Evolutionary conservation across 2,113 vertebrate species (phyloP), one percentile per base, ranked within the genome.

Genomic region (Mionectes macconnelli): DNA sequence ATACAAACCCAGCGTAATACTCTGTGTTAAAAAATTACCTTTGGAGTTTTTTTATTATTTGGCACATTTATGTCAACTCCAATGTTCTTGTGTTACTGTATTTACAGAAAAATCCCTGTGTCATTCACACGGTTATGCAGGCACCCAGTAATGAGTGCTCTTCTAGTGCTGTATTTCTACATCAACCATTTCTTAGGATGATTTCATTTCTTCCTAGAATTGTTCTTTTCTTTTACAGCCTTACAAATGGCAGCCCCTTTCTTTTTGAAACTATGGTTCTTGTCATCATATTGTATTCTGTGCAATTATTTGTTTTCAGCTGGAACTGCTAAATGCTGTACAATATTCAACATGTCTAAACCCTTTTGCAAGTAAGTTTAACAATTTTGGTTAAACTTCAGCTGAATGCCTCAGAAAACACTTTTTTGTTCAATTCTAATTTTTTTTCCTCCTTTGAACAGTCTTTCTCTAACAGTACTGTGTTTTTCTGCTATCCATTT

Each of bases 41-140:
- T 72, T 1, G 1, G 10, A 21, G 0, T 50, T 45, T 76, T 56
- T 63, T 56, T 49, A 21, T 79, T 49, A 31, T 52, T 87, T 86
- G 64, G 20, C 21, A 35, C 0, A 0, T 57, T 28, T 59, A 4
- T 23, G 10, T 66, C 28, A 57, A 0, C 28, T 62, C 10, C 35
- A 9, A 14, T 2, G 1, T 60, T 75, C 16, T 52, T 88, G 5
- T 60, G 22, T 55, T 40, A 30, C 14, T 66, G 9, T 42, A 37
- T 52, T 47, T 72, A 20, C 30, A 28, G 31, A 53, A 44, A 50
- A 60, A 13, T 37, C 33, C 49, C 49, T 30, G 12, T 4, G 0
- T 84, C 30, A 10, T 2, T 15, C 50, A 9, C 18, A 13, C 8
- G 33, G 47, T 35, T 81, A 23, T 8, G 47, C 33, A 47, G 30